A percentile compares a stretch with the other conserved stretches of the same genome.
Evolutionary conservation across 2,888 invertebrate species (phyloP).

Genomic region (Dryobota labecula): DNA sequence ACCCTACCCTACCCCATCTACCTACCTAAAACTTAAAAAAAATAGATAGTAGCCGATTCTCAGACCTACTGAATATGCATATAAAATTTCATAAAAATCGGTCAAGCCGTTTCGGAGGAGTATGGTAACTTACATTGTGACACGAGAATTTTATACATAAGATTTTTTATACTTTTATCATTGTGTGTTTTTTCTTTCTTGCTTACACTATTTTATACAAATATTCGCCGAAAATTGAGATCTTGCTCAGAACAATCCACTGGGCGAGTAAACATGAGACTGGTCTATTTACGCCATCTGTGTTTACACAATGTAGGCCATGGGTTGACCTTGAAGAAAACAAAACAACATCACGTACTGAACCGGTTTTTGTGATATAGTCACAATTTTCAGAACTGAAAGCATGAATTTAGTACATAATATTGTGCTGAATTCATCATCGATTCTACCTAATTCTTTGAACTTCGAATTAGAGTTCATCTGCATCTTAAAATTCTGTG

Average conservation of each 20-base stretch:
- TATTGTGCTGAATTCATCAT: background rate
- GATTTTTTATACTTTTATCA: no score
- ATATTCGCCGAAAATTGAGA: background rate
- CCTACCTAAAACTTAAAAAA: no score
- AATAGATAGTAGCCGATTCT: no score
- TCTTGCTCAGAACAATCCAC: background rate
- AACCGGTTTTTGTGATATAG: background rate
- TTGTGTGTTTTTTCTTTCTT: no score
- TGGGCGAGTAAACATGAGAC: background rate
- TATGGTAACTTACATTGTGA: no score
- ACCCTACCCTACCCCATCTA: no score
- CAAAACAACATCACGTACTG: background rate
- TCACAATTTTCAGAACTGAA: background rate
- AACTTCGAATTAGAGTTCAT: background rate
- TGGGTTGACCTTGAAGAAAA: constrained; percentile 13
- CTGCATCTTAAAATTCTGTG: background rate
- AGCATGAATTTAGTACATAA: background rate
- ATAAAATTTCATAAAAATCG: no score
- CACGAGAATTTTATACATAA: no score
- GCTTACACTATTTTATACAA: no score
- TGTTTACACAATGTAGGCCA: constrained; percentile 10
- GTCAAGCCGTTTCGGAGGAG: no score
- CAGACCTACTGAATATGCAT: no score
- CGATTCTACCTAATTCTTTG: background rate
- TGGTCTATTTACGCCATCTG: constrained; percentile 8